Percentiles rank a stretch among this genome's conserved stretches.
These are phyloP conservation scores for Phylloscopus whistleri DNA, from an alignment of 2,113 vertebrate genomes.

Conservation along the genomic window DNA sequence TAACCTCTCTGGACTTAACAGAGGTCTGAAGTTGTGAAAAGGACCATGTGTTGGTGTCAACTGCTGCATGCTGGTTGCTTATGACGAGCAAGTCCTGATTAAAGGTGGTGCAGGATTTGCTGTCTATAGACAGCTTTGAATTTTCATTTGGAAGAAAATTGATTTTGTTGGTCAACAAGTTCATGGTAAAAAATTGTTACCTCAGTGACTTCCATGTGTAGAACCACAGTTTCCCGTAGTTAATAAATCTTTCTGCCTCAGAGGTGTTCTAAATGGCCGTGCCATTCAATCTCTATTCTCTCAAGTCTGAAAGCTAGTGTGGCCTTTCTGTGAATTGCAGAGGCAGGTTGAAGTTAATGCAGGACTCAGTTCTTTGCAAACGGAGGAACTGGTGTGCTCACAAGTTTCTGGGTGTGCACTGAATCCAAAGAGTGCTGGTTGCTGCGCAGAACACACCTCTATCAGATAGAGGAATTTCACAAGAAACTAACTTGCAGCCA, in stretches of 20 bases:
- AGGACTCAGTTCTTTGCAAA: not conserved
- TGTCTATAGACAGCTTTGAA: not conserved
- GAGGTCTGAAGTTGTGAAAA: not conserved
- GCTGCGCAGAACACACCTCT: not conserved
- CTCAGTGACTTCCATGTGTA: not conserved
- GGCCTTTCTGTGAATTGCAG: not conserved
- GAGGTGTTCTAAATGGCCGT: not conserved
- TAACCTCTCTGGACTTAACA: not conserved
- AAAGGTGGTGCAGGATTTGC: not conserved
- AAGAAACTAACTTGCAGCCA: not conserved
- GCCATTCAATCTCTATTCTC: not conserved
- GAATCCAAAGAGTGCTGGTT: not conserved
- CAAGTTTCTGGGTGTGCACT: not conserved
- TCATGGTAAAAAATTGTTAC: not conserved
- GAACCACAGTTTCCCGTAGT: not conserved
- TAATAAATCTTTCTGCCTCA: not conserved
- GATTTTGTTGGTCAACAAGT: not conserved
- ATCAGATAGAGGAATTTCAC: not conserved
- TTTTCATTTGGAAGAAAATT: not conserved
- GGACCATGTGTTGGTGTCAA: not conserved
- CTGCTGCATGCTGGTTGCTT: rapidly evolving
- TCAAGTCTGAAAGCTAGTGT: not conserved
- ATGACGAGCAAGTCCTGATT: not conserved
- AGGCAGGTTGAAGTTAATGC: not conserved
- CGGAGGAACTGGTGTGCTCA: not conserved